Evolutionary conservation across 37 sponge, comb jelly and placozoan genomes (phyloP).

Genomic region (Beroe forskalii): DNA sequence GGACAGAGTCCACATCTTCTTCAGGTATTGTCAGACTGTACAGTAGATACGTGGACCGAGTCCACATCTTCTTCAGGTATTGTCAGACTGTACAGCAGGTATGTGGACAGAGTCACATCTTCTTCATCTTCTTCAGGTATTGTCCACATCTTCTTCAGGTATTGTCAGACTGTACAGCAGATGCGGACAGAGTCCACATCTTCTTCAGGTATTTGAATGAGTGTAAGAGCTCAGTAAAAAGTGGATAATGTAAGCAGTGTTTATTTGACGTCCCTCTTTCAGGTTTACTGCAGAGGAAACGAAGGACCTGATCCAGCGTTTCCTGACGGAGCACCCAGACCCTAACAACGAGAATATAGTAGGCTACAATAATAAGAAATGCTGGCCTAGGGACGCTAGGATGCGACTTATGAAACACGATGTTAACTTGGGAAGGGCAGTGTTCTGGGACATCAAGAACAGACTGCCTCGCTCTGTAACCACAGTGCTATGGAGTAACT

Average conservation of each 20-base stretch:
- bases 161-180: too few species aligned
- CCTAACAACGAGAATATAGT: slow-evolving; percentile 99
- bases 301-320: slow-evolving; percentile 94
- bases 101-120: too few species aligned
- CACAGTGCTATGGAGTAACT: slow-evolving; percentile 88
- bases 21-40: slow-evolving; percentile 92
- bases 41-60: slow-evolving; percentile 89
- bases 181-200: too few species aligned
- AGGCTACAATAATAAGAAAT: slow-evolving; percentile 99
- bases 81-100: too few species aligned
- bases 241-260: too few species aligned
- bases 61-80: slow-evolving; percentile 97
- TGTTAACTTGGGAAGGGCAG: slow-evolving; percentile 97
- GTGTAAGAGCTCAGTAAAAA: too few species aligned
- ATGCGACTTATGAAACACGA: slow-evolving; percentile 99
- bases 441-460: slow-evolving; percentile 99
- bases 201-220: too few species aligned
- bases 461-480: slow-evolving; percentile 97
- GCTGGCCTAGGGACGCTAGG: slow-evolving; percentile 98
- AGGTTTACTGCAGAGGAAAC: slow-evolving; percentile 98
- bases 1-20: too few species aligned
- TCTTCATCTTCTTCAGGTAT: too few species aligned
- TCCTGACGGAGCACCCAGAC: slow-evolving; percentile 99
- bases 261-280: too few species aligned
- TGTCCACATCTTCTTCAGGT: too few species aligned